A percentile compares a stretch with the other conserved stretches of the same genome.
Evolutionary conservation across 2,888 invertebrate species (phyloP).

Genomic region (Ophioninae sp.): DNA sequence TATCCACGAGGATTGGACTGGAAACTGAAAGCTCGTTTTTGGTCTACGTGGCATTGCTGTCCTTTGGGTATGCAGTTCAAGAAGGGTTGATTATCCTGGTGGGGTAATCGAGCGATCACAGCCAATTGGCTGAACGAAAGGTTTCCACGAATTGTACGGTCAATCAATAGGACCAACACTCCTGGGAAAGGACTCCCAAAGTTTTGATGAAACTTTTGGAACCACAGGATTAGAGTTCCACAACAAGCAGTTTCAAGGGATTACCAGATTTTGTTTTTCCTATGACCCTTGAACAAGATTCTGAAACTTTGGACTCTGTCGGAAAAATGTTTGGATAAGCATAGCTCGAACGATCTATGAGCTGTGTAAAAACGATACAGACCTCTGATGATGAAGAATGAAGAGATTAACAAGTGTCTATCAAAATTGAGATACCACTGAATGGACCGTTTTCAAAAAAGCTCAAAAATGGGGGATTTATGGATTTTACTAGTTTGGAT

Average conservation of each 20-base stretch:
- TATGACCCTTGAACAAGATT: neutral
- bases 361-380: no score
- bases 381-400: no score
- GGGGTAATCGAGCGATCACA: neutral
- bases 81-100: neutral
- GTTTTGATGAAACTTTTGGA: neutral
- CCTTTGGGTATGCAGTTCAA: neutral
- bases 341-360: no score
- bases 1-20: neutral
- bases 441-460: no score
- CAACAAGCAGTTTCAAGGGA: neutral
- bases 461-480: no score
- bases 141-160: neutral
- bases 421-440: no score
- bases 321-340: neutral
- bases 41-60: neutral
- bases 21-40: neutral
- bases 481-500: no score
- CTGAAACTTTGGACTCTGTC: neutral
- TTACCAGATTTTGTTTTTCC: neutral
- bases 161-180: neutral
- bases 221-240: neutral
- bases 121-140: neutral
- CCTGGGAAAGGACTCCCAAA: neutral
- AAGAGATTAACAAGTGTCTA: no score